Base-by-base conservation (phyloP, 1,140 invertebrate species). In the Heliconius melpomene region DNA sequence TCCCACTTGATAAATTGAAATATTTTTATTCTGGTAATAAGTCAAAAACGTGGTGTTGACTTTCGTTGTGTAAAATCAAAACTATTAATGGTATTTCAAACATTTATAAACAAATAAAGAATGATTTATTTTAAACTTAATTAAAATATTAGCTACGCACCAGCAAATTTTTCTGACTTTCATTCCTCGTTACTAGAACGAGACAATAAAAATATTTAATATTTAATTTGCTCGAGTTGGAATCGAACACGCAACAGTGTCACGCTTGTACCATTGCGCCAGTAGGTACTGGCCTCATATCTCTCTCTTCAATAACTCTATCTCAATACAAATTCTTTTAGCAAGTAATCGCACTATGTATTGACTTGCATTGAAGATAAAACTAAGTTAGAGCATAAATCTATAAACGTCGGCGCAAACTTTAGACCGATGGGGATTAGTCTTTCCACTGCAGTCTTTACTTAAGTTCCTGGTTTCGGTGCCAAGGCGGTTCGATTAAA, bases 381-480 rank as follows among this genome's bases (percentile, higher is more conserved):
- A 83, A 77, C 79, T 82, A 87, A 86, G 74, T 86, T 86, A n/a
- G 46, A 66, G 75, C 80, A 86, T 87, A 87, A 86, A 87, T 87
- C 77, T 81, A 73, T 81, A 74, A 66, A 75, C 60, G 86, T 84
- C 83, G 81, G 76, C 75, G 78, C 76, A 72, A 83, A 80, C 74
- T 83, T 80, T 60, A 79, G 74, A 76, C 54, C 79, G 72, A 74
- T 73, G 76, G 57, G 74, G 72, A 79, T 76, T 71, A 78, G 78
- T 78, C 79, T 82, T 76, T 81, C 74, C 73, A 78, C 60, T 81
- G 81, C 72, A 80, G 74, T 77, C 74, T 83, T 82, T 80, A 76
- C 77, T 72, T 81, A 79, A 82, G 83, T 77, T 79, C 74, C 77
- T 70, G 60, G 54, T 66, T 81, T 74, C 54, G 60, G 82, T 66